Evolutionary conservation across 1,140 invertebrate genomes (phyloP).

Genomic region (Heterodera carotae): DNA sequence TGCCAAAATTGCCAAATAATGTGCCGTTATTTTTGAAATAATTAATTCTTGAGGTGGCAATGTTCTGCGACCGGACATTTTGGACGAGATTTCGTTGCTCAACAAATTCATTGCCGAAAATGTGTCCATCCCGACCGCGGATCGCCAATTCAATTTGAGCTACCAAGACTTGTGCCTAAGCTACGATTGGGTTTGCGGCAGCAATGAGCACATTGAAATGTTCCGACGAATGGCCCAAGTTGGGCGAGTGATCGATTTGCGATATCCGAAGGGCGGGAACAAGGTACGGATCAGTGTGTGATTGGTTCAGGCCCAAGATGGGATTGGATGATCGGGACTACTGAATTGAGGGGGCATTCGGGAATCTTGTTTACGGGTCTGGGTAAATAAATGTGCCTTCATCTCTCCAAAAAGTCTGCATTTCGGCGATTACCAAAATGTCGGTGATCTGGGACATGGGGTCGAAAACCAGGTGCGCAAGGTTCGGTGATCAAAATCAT

Average conservation of each 20-base stretch:
- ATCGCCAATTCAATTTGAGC: constrained; percentile 58
- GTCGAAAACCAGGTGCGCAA: too few species aligned
- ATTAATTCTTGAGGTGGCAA: constrained; percentile 42
- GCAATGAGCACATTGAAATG: constrained; percentile 59
- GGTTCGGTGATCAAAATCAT: too few species aligned
- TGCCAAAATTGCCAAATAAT: too few species aligned
- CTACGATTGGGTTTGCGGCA: constrained; percentile 61
- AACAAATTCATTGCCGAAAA: constrained; percentile 62
- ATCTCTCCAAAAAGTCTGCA: too few species aligned
- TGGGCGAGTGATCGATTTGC: constrained; percentile 59
- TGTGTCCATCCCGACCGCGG: constrained; percentile 58
- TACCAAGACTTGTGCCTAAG: constrained; percentile 64
- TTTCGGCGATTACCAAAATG: too few species aligned
- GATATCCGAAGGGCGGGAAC: constrained; percentile 63
- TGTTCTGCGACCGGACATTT: constrained; percentile 57
- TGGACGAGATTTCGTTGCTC: constrained; percentile 61
- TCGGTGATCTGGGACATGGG: too few species aligned
- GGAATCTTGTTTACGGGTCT: too few species aligned
- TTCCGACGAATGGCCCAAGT: constrained; percentile 59
- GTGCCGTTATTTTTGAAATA: too few species aligned
- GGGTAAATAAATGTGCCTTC: too few species aligned
- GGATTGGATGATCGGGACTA: too few species aligned
- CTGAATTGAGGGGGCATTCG: too few species aligned
- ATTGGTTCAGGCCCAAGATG: too few species aligned
- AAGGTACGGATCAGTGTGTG: constrained; percentile 39